Conservation (phyloP, 2,888 invertebrate genomes). For the Melieria crassipennis region DNA sequence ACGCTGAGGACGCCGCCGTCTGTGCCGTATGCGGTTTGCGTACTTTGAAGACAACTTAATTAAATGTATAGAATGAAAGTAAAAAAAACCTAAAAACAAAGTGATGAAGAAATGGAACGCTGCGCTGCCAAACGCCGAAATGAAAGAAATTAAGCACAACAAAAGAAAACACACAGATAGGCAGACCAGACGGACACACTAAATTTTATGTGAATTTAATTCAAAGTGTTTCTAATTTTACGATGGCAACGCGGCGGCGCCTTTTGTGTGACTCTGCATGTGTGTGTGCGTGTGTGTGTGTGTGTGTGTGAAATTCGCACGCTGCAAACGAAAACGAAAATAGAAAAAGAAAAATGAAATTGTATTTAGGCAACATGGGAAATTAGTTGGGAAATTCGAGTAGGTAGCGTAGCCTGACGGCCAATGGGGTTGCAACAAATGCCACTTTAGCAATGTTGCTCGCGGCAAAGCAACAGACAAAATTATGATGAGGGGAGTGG, state of each 20-base stretch:
- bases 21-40: slow-evolving; percentile 17
- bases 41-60: slow-evolving; percentile 47
- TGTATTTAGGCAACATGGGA: too few species aligned
- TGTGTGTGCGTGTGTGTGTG: too few species aligned
- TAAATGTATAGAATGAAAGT: slow-evolving; percentile 45
- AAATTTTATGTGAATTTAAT: slow-evolving; percentile 55
- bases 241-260: slow-evolving; percentile 11
- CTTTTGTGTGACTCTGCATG: neutral
- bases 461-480: too few species aligned
- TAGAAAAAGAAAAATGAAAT: too few species aligned
- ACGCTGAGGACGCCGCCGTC: neutral
- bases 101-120: neutral
- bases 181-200: neutral
- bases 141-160: neutral
- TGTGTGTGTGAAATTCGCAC: too few species aligned
- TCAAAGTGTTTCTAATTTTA: slow-evolving; percentile 55
- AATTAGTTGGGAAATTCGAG: too few species aligned
- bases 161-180: neutral
- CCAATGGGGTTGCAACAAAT: too few species aligned
- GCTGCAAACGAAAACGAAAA: too few species aligned
- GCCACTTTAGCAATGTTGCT: too few species aligned
- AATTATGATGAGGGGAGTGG: too few species aligned
- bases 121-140: neutral
- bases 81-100: neutral
- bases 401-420: too few species aligned